These are phyloP conservation scores for Copidosoma floridanum DNA, from an alignment of 1,140 invertebrate genomes.

Conservation along the genomic window DNA sequence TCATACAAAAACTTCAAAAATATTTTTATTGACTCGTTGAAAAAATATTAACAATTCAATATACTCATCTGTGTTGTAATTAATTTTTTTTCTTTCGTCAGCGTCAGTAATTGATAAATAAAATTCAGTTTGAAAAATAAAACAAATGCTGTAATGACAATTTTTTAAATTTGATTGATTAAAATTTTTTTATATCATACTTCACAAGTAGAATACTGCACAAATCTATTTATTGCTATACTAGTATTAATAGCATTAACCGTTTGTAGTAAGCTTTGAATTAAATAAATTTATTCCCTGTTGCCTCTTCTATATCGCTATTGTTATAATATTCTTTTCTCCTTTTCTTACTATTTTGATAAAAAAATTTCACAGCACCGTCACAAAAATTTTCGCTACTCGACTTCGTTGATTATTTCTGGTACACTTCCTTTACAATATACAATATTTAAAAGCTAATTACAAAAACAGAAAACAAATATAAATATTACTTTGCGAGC, in stretches of 20 bases:
- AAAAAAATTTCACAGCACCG: constrained; percentile 14
- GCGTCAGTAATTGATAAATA: no score
- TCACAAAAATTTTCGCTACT: not conserved
- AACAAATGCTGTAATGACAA: no score
- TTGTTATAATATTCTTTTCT: constrained; percentile 6
- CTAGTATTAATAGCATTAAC: not conserved
- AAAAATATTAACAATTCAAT: constrained; percentile 13
- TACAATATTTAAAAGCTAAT: not conserved
- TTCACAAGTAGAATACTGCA: constrained; percentile 4
- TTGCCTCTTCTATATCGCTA: constrained; percentile 16
- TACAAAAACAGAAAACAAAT: constrained; percentile 8
- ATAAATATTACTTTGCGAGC: not conserved
- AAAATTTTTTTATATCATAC: not conserved
- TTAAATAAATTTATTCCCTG: constrained; percentile 16
- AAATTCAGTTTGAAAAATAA: no score
- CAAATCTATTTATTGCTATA: constrained; percentile 17
- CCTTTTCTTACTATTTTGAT: not conserved
- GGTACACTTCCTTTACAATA: not conserved
- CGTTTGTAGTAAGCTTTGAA: constrained; percentile 3
- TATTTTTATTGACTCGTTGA: constrained; percentile 12
- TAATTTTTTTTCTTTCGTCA: no score
- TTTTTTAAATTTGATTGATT: no score
- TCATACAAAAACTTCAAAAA: not conserved
- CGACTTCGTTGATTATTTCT: constrained; percentile 1
- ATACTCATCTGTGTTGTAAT: no score